Percentiles rank a stretch among this genome's conserved stretches.
These are phyloP conservation scores for Atethmia centrago DNA, from an alignment of 2,888 invertebrate genomes.

Conservation along the genomic window DNA sequence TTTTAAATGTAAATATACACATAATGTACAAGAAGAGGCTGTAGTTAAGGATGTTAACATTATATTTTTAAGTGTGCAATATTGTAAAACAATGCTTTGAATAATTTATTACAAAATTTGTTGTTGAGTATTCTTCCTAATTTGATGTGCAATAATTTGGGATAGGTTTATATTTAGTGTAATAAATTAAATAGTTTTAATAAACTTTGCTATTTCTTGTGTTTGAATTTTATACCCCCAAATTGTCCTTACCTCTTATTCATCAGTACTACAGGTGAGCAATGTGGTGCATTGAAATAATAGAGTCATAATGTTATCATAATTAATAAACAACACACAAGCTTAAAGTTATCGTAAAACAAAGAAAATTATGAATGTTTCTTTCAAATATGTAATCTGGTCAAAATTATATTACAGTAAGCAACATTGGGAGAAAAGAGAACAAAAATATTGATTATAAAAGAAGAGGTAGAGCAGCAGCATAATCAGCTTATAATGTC, in stretches of 20 bases:
- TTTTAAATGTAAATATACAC: slow-evolving; percentile 40
- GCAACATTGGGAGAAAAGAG: too few species aligned
- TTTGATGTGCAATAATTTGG: slow-evolving; percentile 81
- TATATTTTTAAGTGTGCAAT: slow-evolving; percentile 44
- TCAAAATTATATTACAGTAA: too few species aligned
- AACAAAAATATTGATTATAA: too few species aligned
- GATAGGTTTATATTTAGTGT: slow-evolving; percentile 60
- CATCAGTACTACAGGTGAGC: neutral
- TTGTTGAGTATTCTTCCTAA: slow-evolving; percentile 71
- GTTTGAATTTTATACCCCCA: slow-evolving; percentile 30
- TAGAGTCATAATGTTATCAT: too few species aligned
- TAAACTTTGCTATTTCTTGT: slow-evolving; percentile 40
- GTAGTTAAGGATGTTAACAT: slow-evolving; percentile 5
- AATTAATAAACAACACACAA: too few species aligned
- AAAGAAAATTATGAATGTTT: too few species aligned
- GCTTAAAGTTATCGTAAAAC: too few species aligned
- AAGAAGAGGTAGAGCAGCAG: too few species aligned
- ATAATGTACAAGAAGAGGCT: slow-evolving; percentile 14
- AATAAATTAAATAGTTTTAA: slow-evolving; percentile 64
- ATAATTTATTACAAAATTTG: slow-evolving; percentile 69
- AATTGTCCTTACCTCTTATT: neutral
- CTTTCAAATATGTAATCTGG: too few species aligned
- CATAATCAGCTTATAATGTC: too few species aligned
- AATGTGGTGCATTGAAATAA: too few species aligned
- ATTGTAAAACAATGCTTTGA: slow-evolving; percentile 47